Conservation (phyloP, 2,113 vertebrate species). For the Laticauda colubrina region DNA sequence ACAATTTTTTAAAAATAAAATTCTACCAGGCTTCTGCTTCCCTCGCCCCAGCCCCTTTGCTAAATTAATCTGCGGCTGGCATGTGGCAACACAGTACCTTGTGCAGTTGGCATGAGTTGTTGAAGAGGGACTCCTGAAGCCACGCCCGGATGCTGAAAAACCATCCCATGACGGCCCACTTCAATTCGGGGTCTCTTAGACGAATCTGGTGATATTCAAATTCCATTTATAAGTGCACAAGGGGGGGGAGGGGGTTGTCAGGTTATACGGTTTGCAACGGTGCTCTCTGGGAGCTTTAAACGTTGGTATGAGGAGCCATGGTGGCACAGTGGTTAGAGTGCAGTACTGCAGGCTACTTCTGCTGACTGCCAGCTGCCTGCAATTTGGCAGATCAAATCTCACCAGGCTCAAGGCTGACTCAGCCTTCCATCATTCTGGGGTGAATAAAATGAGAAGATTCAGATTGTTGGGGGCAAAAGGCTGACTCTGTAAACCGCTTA, state of each 20-base stretch:
- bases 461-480: too few relatives aligned
- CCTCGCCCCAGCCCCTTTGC: slow-evolving; percentile 57
- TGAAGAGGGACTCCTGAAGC: slow-evolving; percentile 95
- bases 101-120: slow-evolving; percentile 98
- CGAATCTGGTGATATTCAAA: slow-evolving; percentile 91
- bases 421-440: too few relatives aligned
- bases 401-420: too few relatives aligned
- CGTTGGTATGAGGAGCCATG: slow-evolving; percentile 32
- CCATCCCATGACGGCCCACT: slow-evolving; percentile 97
- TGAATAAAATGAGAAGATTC: too few relatives aligned
- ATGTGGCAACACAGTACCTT: slow-evolving; percentile 86
- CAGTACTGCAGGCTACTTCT: too few relatives aligned
- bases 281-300: slow-evolving; percentile 55
- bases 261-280: slow-evolving; percentile 46
- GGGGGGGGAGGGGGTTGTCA: slow-evolving; percentile 37
- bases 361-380: too few relatives aligned
- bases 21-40: slow-evolving; percentile 54
- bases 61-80: slow-evolving; percentile 76
- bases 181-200: slow-evolving; percentile 99
- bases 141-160: slow-evolving; percentile 98
- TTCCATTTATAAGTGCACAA: slow-evolving; percentile 68
- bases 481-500: too few relatives aligned
- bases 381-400: too few relatives aligned
- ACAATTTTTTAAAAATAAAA: not conserved
- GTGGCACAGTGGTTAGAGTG: not conserved